Conservation (phyloP, 2,888 invertebrate species). For the Leptinotarsa juncta region DNA sequence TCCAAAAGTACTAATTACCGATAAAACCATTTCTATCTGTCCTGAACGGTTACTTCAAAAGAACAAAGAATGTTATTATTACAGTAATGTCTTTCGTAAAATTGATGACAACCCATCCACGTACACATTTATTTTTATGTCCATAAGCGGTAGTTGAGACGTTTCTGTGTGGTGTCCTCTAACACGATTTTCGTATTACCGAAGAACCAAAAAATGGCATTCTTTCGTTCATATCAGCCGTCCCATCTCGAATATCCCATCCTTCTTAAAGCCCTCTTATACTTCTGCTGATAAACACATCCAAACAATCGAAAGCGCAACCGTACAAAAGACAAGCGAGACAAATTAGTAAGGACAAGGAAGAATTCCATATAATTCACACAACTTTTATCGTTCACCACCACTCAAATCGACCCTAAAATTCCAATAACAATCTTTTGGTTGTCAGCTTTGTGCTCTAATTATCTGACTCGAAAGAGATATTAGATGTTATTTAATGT, state of each 20-base stretch:
- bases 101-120: slow-evolving; percentile 32
- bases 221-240: slow-evolving; percentile 55
- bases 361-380: slow-evolving; percentile 63
- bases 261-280: slow-evolving; percentile 59
- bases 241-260: slow-evolving; percentile 60
- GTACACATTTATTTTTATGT: slow-evolving; percentile 38
- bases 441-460: slow-evolving; percentile 27
- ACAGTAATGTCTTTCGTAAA: slow-evolving; percentile 22
- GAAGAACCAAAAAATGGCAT: slow-evolving; percentile 60
- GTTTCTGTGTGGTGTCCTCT: slow-evolving; percentile 49
- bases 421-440: slow-evolving; percentile 33
- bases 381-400: slow-evolving; percentile 42
- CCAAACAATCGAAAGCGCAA: slow-evolving; percentile 61
- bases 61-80: slow-evolving; percentile 5
- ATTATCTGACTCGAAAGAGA: slow-evolving; percentile 24
- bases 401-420: slow-evolving; percentile 27
- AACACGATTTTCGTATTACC: slow-evolving; percentile 56
- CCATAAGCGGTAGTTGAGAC: slow-evolving; percentile 49
- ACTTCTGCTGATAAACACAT: slow-evolving; percentile 63
- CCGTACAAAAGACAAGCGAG: slow-evolving; percentile 61
- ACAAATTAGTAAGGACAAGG: slow-evolving; percentile 65
- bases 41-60: slow-evolving; percentile 5
- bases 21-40: neutral
- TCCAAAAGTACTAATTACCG: neutral
- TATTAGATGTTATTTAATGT: slow-evolving; percentile 6